Evolutionary conservation across 2,888 invertebrate genomes (phyloP).

Genomic region (Ommatoiulus sabulosus): DNA sequence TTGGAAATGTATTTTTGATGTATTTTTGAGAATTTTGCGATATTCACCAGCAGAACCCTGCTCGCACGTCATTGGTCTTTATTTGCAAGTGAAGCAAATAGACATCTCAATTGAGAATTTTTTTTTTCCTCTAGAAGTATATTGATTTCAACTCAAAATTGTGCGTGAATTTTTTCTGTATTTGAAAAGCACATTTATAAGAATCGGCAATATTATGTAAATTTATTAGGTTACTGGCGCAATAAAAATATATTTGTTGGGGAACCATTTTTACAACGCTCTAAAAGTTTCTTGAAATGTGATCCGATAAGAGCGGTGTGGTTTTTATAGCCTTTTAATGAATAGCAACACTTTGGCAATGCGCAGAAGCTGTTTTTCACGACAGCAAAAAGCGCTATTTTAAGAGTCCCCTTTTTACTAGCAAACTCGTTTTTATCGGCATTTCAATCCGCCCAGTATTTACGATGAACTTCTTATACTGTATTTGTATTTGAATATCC

Average conservation of each 20-base stretch:
- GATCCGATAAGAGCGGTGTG: neutral
- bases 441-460: too few species aligned
- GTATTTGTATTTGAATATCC: too few species aligned
- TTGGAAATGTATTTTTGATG: too few species aligned
- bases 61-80: neutral
- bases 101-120: too few species aligned
- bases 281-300: neutral
- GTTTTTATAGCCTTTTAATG: neutral
- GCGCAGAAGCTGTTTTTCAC: neutral
- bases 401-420: too few species aligned
- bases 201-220: neutral
- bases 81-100: neutral
- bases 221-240: neutral
- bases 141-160: neutral
- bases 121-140: neutral
- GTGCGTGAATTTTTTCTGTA: neutral
- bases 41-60: too few species aligned
- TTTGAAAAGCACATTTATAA: neutral
- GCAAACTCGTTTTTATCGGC: too few species aligned
- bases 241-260: neutral
- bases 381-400: neutral
- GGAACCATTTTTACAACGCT: neutral
- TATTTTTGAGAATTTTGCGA: too few species aligned
- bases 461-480: too few species aligned
- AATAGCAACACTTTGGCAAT: neutral